Conservation (phyloP, 1,140 invertebrate genomes). For the Euwallacea similis region DNA sequence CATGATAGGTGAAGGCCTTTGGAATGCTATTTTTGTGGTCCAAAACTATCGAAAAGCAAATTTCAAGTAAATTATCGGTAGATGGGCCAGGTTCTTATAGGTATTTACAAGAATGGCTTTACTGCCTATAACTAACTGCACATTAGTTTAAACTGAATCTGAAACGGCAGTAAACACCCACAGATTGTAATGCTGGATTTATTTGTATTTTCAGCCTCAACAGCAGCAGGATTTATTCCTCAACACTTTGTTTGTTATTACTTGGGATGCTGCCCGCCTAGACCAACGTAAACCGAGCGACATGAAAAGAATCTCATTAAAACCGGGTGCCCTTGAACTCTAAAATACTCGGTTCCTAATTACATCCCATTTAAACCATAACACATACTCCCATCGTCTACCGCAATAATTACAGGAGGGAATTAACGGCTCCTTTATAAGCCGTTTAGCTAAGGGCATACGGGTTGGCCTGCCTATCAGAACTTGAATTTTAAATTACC, state of each 20-base stretch:
- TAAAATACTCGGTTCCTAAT: slow-evolving; percentile 32
- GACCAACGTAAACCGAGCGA: slow-evolving; percentile 11
- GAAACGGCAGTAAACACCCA: too few species aligned
- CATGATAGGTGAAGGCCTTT: slow-evolving; percentile 32
- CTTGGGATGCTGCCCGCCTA: neutral
- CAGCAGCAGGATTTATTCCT: slow-evolving; percentile 3
- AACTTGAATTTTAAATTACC: too few species aligned
- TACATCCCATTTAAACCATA: slow-evolving; percentile 36
- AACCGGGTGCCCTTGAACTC: slow-evolving; percentile 32
- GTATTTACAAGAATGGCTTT: too few species aligned
- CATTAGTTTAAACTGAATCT: too few species aligned
- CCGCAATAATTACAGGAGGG: slow-evolving; percentile 34
- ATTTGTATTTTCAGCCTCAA: neutral
- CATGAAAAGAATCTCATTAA: slow-evolving; percentile 31
- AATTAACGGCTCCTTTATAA: slow-evolving; percentile 33
- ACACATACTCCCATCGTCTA: slow-evolving; percentile 34
- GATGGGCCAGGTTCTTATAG: too few species aligned
- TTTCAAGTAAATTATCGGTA: too few species aligned
- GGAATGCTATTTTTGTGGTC: slow-evolving; percentile 22
- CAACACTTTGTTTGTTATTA: slow-evolving; percentile 1
- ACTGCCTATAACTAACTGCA: too few species aligned
- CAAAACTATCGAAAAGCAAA: neutral
- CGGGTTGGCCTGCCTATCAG: slow-evolving; percentile 7
- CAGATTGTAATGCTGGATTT: neutral
- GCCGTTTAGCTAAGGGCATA: slow-evolving; percentile 24